A percentile compares a stretch with the other conserved stretches of the same genome.
Evolutionary conservation across 2,888 invertebrate genomes (phyloP).

Genomic region (Chromoteleia sp.): DNA sequence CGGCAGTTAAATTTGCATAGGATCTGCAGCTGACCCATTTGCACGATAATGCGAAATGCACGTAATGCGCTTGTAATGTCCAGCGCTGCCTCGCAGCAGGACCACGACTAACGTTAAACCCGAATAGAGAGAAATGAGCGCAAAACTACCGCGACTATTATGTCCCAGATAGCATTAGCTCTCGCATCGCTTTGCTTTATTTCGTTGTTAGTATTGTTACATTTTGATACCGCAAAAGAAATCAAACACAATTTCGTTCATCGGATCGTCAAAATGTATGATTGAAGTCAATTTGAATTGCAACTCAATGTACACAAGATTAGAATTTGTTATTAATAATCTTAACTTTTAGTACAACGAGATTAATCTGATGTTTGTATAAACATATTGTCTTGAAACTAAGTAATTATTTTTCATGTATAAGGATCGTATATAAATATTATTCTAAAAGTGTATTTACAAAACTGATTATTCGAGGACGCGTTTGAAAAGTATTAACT

Average conservation of each 20-base stretch:
- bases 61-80: conserved; percentile 61
- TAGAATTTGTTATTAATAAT: too few relatives aligned
- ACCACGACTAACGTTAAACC: conserved; percentile 32
- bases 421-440: too few relatives aligned
- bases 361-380: too few relatives aligned
- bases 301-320: too few relatives aligned
- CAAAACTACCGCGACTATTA: conserved; percentile 38
- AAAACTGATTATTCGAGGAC: too few relatives aligned
- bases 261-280: too few relatives aligned
- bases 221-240: not conserved
- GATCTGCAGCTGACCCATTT: conserved; percentile 73
- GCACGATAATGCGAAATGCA: conserved; percentile 70
- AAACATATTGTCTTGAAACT: too few relatives aligned
- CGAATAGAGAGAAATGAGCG: conserved; percentile 58
- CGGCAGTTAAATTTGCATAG: conserved; percentile 72
- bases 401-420: too few relatives aligned
- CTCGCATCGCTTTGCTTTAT: conserved; percentile 44
- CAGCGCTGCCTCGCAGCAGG: conserved; percentile 45
- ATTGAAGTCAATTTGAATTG: too few relatives aligned
- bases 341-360: too few relatives aligned
- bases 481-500: not conserved
- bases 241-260: too few relatives aligned
- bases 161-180: conserved; percentile 31
- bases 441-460: too few relatives aligned
- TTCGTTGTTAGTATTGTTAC: conserved; percentile 17